phyloP scores from a whole-genome alignment of 1,140 invertebrate species.

The Drosophila pectinifera region DNA sequence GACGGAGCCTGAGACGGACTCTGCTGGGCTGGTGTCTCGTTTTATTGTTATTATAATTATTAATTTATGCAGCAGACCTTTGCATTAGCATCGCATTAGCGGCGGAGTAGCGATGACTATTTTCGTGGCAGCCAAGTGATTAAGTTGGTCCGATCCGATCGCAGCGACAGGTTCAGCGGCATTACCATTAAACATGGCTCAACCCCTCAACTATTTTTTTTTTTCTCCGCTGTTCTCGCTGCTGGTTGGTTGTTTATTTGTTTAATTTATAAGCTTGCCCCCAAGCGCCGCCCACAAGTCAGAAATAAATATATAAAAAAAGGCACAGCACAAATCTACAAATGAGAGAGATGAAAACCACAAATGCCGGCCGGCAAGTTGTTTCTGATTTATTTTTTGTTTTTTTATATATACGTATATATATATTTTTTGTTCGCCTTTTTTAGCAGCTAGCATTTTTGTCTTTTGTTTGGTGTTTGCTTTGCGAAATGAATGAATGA shows the following conservation, averaged over 20 bases:
- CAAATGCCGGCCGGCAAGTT: constrained; percentile 62
- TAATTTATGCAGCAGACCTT: constrained; percentile 81
- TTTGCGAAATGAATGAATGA: constrained; percentile 22
- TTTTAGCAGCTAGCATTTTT: constrained; percentile 18
- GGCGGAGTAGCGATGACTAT: constrained; percentile 37
- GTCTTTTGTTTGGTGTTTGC: constrained; percentile 24
- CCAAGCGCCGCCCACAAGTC: constrained; percentile 66
- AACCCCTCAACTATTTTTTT: background rate
- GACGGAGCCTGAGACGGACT: background rate
- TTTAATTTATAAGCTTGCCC: constrained; percentile 72
- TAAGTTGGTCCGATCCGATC: constrained; percentile 41
- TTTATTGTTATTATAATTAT: constrained; percentile 74
- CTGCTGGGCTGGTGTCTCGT: constrained; percentile 31
- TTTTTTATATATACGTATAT: background rate
- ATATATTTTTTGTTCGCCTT: constrained; percentile 1
- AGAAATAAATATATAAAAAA: constrained; percentile 16
- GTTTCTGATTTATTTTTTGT: background rate
- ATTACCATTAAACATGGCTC: constrained; percentile 34
- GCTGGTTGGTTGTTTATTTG: constrained; percentile 71
- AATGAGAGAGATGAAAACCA: constrained; percentile 1
- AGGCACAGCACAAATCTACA: constrained; percentile 7
- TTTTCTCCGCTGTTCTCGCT: constrained; percentile 16
- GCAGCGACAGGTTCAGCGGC: constrained; percentile 43
- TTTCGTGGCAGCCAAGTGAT: constrained; percentile 42
- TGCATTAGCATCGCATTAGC: constrained; percentile 75